Conservation (phyloP, 2,888 invertebrate species). For the Rhingia rostrata region DNA sequence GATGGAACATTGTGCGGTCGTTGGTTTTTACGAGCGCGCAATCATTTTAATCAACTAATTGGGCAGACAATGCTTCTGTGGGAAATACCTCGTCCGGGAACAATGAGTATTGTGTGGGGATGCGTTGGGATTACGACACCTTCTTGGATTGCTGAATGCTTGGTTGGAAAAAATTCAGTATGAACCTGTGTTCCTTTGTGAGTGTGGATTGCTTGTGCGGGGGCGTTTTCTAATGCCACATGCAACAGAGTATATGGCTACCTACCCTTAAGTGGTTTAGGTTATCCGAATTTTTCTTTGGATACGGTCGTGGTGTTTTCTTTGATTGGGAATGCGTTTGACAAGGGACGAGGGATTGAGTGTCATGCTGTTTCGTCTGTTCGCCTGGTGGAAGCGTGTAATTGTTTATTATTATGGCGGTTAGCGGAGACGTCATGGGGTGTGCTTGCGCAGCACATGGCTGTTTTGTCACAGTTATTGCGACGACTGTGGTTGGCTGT, state of each 20-base stretch:
- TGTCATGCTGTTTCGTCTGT: conserved; percentile 11
- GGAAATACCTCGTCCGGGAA: background rate
- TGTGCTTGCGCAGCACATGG: too few species aligned
- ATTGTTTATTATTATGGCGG: conserved; percentile 61
- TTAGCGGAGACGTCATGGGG: conserved; percentile 34
- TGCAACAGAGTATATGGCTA: background rate
- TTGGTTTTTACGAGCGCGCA: conserved; percentile 3
- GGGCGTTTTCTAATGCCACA: conserved; percentile 13
- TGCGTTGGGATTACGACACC: conserved; percentile 1
- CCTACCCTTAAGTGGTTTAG: conserved; percentile 36
- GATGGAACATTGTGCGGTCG: background rate
- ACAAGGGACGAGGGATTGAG: background rate
- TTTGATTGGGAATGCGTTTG: conserved; percentile 14
- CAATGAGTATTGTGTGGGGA: background rate
- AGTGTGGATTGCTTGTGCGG: conserved; percentile 24
- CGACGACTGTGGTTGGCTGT: too few species aligned
- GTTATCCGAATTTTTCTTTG: background rate
- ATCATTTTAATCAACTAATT: conserved; percentile 19
- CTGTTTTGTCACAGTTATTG: too few species aligned
- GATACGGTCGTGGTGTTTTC: background rate
- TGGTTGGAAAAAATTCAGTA: conserved; percentile 70
- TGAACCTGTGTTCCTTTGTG: conserved; percentile 45
- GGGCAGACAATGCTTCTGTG: background rate
- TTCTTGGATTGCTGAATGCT: conserved; percentile 53
- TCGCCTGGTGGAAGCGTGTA: conserved; percentile 60